These are phyloP conservation scores for Microctonus brassicae DNA, from an alignment of 2,888 invertebrate species.

Conservation along the genomic window DNA sequence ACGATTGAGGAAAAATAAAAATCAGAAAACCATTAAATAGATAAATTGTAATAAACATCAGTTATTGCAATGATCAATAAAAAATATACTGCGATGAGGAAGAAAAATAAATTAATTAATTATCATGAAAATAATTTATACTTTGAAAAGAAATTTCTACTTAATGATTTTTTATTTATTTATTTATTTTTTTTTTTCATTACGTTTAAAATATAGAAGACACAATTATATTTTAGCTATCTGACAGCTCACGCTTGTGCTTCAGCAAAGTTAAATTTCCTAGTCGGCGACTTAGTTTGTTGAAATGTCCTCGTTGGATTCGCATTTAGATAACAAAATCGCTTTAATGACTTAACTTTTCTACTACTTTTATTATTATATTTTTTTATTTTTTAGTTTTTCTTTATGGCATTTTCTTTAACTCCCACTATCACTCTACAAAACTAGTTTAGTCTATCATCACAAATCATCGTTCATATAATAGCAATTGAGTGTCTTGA, in stretches of 20 bases:
- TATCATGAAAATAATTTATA: no score
- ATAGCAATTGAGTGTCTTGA: not conserved
- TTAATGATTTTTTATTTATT: not conserved
- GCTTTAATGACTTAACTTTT: slow-evolving; percentile 53
- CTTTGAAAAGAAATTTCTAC: no score
- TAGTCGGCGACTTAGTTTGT: slow-evolving; percentile 15
- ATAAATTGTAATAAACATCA: not conserved
- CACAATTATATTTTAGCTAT: not conserved
- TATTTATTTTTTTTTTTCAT: not conserved
- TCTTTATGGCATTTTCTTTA: not conserved
- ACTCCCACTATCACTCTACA: not conserved
- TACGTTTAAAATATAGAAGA: not conserved
- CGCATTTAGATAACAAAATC: slow-evolving; percentile 56
- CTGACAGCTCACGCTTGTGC: not conserved
- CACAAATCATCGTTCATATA: not conserved
- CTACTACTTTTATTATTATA: slow-evolving; percentile 35
- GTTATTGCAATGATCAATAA: no score
- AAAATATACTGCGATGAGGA: no score
- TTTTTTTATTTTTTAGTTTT: slow-evolving; percentile 20
- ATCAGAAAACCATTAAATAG: not conserved
- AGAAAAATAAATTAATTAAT: no score
- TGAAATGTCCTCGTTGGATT: slow-evolving; percentile 55
- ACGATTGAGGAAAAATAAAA: not conserved
- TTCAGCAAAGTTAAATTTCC: not conserved
- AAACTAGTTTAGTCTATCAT: not conserved